Percentiles rank a stretch among this genome's conserved stretches.
Evolutionary conservation across 2,113 vertebrate genomes (phyloP).

Genomic region (Podarcis cretensis): DNA sequence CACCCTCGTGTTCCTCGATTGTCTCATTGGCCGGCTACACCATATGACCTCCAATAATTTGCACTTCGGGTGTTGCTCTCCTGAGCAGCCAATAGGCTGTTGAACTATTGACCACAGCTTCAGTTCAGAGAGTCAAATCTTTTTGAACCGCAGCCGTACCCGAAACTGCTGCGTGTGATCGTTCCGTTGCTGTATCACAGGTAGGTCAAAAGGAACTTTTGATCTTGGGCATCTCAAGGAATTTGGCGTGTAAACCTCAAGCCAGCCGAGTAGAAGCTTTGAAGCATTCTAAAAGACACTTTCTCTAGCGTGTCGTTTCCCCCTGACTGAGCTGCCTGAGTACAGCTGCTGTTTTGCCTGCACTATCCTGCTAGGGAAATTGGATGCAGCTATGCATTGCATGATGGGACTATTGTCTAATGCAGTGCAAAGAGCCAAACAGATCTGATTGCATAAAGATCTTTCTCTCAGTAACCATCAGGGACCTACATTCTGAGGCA

Average conservation of each 20-base stretch:
- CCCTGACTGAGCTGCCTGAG: neutral
- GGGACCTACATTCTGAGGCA: slow-evolving; percentile 41
- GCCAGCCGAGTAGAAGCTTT: neutral
- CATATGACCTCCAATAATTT: slow-evolving; percentile 8
- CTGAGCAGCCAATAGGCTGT: neutral
- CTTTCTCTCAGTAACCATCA: slow-evolving; percentile 54
- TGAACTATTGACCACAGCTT: neutral
- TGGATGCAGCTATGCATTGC: slow-evolving; percentile 22
- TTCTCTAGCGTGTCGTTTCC: neutral
- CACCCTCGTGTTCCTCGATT: neutral
- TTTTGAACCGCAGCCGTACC: neutral
- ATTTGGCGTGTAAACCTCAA: neutral
- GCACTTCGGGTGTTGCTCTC: neutral
- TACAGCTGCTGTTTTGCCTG: slow-evolving; percentile 15
- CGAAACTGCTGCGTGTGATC: no score
- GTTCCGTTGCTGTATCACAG: neutral
- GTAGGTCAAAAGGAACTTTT: neutral
- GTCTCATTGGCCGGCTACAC: neutral
- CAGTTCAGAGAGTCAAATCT: neutral
- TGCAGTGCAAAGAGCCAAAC: slow-evolving; percentile 22
- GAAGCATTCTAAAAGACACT: neutral
- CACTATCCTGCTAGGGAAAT: slow-evolving; percentile 23
- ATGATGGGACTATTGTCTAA: slow-evolving; percentile 12
- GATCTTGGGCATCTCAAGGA: neutral
- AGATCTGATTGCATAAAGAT: slow-evolving; percentile 44